Base-by-base conservation (phyloP, 92 coral and sea anemone species). In the Actinostola sp. region DNA sequence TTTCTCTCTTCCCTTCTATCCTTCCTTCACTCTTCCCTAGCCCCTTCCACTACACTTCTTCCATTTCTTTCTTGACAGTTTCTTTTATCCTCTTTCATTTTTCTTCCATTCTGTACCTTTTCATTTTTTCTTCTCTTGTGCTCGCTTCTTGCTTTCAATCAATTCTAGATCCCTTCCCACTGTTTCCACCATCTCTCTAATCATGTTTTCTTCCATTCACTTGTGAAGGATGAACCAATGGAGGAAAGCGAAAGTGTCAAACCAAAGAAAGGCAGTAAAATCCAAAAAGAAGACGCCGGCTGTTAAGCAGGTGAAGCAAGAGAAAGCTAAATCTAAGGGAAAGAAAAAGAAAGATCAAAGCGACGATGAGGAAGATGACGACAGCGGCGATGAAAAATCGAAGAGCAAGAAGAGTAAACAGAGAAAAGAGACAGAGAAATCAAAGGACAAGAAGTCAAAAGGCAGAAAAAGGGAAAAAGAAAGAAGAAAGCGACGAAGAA, bases 401-500 rank as follows among this genome's bases (percentile, higher is more conserved):
- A 39, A 57, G 17, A 10, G 31, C 5, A 57, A 57, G 24, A 70
- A 35, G 46, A 38, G 75, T 33, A 61, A 68, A 0, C 61, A 43
- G 74, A 51, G 33, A 36, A 33, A 35, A 16, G 54, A 23, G 30
- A 55, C 28, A 66, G 70, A 29, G 54, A 51, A n/a, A n/a, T n/a
- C n/a, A n/a, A 56, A 58, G 50, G 29, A 42, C 35, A 72, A 72
- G 66, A 72, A 72, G 43, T 35, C 50, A 1, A 72, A 72, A 72
- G n/a, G 23, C 50, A 1, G 36, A 54, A 30, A 38, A 34, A 42
- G 52, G 42, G 0, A 16, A 23, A 2, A 44, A 71, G 68, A 81
- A 83, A 77, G 62, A 36, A 20, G 69, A 70, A 26, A 48, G 54
- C 19, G 77, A 66, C 10, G 87, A 64, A 12, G 83, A 84, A 36